These are phyloP conservation scores for Pomatorhinus ruficollis DNA, from an alignment of 2,113 vertebrate genomes.

Conservation along the genomic window DNA sequence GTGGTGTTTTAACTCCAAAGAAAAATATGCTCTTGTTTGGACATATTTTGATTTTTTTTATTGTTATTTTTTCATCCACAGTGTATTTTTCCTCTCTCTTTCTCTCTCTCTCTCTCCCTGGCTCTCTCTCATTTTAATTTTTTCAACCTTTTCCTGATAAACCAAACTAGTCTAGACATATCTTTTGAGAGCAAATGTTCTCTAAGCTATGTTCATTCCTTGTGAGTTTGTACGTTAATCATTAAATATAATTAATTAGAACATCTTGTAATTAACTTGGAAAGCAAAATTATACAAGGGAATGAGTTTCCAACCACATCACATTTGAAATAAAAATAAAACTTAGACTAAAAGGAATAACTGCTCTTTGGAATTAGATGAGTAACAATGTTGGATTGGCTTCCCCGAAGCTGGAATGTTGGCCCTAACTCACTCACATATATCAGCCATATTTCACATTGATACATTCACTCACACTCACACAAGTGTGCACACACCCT, in stretches of 20 bases:
- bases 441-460: neutral
- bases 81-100: constrained; percentile 44
- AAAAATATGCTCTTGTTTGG: constrained; percentile 66
- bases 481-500: neutral
- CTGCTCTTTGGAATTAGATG: constrained; percentile 68
- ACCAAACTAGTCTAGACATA: constrained; percentile 71
- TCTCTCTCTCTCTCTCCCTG: constrained; percentile 20
- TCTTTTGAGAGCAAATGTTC: constrained; percentile 69
- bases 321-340: constrained; percentile 72
- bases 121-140: constrained; percentile 57
- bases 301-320: constrained; percentile 73
- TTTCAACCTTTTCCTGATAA: constrained; percentile 67
- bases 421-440: neutral
- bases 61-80: constrained; percentile 57
- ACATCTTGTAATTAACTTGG: constrained; percentile 75
- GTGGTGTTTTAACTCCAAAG: constrained; percentile 60
- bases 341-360: constrained; percentile 68
- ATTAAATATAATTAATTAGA: constrained; percentile 77
- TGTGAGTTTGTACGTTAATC: constrained; percentile 74
- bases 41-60: constrained; percentile 54
- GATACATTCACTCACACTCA: neutral
- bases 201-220: constrained; percentile 65
- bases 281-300: constrained; percentile 72
- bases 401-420: constrained; percentile 29
- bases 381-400: constrained; percentile 63